Conservation (phyloP, 92 coral and sea anemone genomes). For the Bergia sp. region DNA sequence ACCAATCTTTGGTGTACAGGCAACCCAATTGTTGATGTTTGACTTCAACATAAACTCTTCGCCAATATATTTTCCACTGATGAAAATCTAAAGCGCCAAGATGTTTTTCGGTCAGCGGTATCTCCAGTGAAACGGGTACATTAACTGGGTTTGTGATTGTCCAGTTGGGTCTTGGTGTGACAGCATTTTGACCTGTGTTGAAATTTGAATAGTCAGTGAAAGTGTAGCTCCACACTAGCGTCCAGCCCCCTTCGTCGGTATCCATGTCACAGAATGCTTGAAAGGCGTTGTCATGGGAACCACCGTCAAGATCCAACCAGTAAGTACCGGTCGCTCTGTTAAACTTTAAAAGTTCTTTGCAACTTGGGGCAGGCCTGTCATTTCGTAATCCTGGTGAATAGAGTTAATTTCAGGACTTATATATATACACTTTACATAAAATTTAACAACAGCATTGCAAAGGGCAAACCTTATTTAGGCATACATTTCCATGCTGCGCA, state of each 20-base stretch:
- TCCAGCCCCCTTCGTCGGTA: neutral
- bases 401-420: too few relatives aligned
- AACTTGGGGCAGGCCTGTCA: neutral
- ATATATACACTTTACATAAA: too few relatives aligned
- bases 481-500: too few relatives aligned
- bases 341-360: neutral
- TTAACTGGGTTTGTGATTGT: neutral
- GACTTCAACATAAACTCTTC: conserved; percentile 18
- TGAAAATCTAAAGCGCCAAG: conserved; percentile 5
- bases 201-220: neutral
- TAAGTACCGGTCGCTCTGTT: neutral
- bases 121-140: neutral
- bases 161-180: conserved; percentile 20
- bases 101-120: neutral
- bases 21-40: conserved; percentile 20
- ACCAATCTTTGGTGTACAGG: neutral
- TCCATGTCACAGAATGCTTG: neutral
- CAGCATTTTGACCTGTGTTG: neutral
- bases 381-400: neutral
- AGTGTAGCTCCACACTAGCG: neutral
- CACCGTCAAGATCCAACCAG: neutral
- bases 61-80: conserved; percentile 7
- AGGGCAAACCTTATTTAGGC: too few relatives aligned
- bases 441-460: too few relatives aligned
- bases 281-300: neutral